Conservation (phyloP, 2,113 vertebrate genomes). For the Oncorhynchus masou region DNA sequence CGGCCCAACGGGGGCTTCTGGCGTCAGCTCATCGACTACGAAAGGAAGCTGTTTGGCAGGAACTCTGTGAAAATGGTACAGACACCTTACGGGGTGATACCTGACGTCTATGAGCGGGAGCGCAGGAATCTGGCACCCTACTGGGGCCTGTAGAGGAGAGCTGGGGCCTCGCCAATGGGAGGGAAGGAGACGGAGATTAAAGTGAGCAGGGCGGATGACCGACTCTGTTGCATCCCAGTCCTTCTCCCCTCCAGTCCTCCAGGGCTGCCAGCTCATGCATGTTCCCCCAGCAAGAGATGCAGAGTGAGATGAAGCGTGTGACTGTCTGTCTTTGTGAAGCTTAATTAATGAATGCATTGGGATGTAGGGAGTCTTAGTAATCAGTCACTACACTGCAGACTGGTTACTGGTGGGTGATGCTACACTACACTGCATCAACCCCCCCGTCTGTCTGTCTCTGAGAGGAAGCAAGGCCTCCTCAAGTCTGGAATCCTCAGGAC, state of each 20-base stretch:
- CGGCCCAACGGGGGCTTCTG: constrained; percentile 96
- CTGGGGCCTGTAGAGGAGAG: constrained; percentile 83
- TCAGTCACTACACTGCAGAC: constrained; percentile 7
- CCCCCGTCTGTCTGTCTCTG: not conserved
- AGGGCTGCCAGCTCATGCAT: constrained; percentile 30
- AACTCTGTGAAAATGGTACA: constrained; percentile 96
- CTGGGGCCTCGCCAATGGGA: not conserved
- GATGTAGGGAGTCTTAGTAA: constrained; percentile 24
- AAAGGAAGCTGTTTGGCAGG: constrained; percentile 94
- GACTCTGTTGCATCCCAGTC: too few species aligned
- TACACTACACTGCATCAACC: constrained; percentile 26
- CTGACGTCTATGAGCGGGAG: constrained; percentile 92
- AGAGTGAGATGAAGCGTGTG: constrained; percentile 31
- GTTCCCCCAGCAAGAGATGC: constrained; percentile 34
- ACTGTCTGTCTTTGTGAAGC: constrained; percentile 46
- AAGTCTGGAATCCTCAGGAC: constrained; percentile 28
- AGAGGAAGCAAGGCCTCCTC: too few species aligned
- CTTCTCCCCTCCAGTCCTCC: not conserved
- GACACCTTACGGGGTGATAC: constrained; percentile 90
- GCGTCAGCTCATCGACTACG: constrained; percentile 95
- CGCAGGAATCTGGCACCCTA: constrained; percentile 89
- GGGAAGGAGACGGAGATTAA: constrained; percentile 20
- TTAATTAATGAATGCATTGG: constrained; percentile 34
- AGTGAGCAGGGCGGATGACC: not conserved
- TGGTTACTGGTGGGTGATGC: constrained; percentile 13